Evolutionary conservation across 2,888 invertebrate species (phyloP).

Genomic region (Melanargia galathea): DNA sequence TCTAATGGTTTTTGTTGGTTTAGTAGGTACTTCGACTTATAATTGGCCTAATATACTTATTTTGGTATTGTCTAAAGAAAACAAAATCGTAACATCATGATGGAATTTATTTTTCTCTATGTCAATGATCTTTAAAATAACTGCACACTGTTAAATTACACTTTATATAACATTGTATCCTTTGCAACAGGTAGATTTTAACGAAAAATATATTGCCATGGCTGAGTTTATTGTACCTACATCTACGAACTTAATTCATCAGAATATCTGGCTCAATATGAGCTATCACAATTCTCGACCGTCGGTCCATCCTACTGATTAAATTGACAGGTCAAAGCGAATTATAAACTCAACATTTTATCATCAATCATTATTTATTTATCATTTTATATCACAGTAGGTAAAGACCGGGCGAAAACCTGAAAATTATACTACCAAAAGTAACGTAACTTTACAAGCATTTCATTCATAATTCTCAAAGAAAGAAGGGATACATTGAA

Average conservation of each 20-base stretch:
- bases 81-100: conserved; percentile 58
- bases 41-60: too few species aligned
- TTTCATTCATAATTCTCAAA: conserved; percentile 59
- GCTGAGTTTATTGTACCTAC: conserved; percentile 69
- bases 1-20: too few species aligned
- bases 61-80: conserved; percentile 41
- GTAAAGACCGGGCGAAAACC: conserved; percentile 80
- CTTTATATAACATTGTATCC: conserved; percentile 61
- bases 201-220: conserved; percentile 65
- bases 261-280: conserved; percentile 80
- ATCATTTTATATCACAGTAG: conserved; percentile 74
- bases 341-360: conserved; percentile 58
- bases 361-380: conserved; percentile 52
- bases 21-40: too few species aligned
- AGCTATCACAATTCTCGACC: conserved; percentile 77
- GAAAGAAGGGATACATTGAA: conserved; percentile 47
- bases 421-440: conserved; percentile 76
- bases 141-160: conserved; percentile 62
- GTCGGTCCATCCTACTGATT: conserved; percentile 62
- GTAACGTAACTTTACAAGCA: conserved; percentile 70
- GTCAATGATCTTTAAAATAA: conserved; percentile 70
- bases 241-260: conserved; percentile 68
- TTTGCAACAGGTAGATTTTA: conserved; percentile 63
- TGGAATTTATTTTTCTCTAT: conserved; percentile 77
- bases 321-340: conserved; percentile 67